phyloP scores from a whole-genome alignment of 2,113 vertebrate species.

The Caloenas nicobarica region DNA sequence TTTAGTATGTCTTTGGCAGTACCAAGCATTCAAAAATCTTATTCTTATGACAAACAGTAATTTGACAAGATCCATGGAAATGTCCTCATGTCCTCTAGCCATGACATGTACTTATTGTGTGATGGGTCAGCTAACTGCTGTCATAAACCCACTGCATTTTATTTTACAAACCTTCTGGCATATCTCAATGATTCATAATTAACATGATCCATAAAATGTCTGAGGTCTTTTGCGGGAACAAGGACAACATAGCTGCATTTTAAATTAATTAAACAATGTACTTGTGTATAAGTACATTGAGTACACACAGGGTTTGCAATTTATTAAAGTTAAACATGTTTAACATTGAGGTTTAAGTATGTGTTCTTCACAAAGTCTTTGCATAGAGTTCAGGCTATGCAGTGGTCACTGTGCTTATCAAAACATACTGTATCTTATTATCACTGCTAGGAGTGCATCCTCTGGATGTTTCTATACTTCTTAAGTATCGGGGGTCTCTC shows the following conservation, averaged over 20 bases:
- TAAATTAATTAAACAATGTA: neutral
- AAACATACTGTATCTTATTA: neutral
- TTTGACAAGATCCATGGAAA: neutral
- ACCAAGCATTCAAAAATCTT: neutral
- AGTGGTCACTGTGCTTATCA: neutral
- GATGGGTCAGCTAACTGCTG: neutral
- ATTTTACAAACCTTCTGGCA: neutral
- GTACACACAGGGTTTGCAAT: fast-evolving
- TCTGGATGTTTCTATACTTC: neutral
- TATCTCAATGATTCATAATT: neutral
- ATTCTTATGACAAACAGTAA: neutral
- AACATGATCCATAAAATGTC: neutral
- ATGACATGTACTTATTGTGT: neutral
- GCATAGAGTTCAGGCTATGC: neutral
- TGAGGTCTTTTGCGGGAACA: neutral
- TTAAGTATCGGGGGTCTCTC: neutral
- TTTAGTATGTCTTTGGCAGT: neutral
- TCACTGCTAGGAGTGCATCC: neutral
- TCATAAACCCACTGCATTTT: neutral
- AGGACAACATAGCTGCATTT: neutral
- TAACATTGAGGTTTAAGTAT: neutral
- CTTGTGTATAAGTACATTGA: neutral
- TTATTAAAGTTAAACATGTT: neutral
- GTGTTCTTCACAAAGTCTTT: neutral
- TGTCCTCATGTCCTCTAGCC: neutral